phyloP scores from a whole-genome alignment of 2,888 invertebrate genomes.

The Sphaeridia pumilis region DNA sequence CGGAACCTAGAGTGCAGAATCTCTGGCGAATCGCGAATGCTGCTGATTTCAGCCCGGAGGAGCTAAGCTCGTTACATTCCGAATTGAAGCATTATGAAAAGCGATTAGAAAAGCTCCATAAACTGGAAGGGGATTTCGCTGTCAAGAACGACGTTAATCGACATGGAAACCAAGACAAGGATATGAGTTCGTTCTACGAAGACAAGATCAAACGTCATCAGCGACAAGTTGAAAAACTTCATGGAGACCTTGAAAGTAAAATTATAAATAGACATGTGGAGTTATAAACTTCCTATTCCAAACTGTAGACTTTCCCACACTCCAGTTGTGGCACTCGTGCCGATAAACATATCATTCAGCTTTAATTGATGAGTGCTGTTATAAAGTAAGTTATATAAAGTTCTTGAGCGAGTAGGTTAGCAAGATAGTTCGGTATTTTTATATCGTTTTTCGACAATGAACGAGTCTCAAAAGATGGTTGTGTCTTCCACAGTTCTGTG shows the following conservation, averaged over 20 bases:
- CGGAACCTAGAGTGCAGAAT: constrained; percentile 80
- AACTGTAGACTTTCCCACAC: too few relatives aligned
- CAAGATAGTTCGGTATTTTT: too few relatives aligned
- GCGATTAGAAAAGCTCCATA: constrained; percentile 66
- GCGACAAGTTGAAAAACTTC: constrained; percentile 73
- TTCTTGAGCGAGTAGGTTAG: too few relatives aligned
- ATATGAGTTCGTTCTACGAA: constrained; percentile 46
- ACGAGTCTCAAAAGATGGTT: too few relatives aligned
- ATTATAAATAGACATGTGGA: constrained; percentile 66
- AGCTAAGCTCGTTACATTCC: constrained; percentile 70
- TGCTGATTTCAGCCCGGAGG: constrained; percentile 66
- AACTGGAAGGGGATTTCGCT: constrained; percentile 64
- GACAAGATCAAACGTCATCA: constrained; percentile 72
- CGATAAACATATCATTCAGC: too few relatives aligned
- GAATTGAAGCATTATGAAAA: constrained; percentile 81
- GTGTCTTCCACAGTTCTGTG: too few relatives aligned
- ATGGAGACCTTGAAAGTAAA: constrained; percentile 61
- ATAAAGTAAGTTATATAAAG: too few relatives aligned
- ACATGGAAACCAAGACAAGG: constrained; percentile 34
- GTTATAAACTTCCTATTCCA: too few relatives aligned
- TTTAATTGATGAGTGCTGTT: too few relatives aligned
- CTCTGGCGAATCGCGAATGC: constrained; percentile 72
- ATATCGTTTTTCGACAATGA: too few relatives aligned
- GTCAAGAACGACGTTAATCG: constrained; percentile 26
- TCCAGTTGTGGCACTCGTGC: too few relatives aligned